Conservation (phyloP, 2,113 vertebrate species). For the Tenrec ecaudatus region DNA sequence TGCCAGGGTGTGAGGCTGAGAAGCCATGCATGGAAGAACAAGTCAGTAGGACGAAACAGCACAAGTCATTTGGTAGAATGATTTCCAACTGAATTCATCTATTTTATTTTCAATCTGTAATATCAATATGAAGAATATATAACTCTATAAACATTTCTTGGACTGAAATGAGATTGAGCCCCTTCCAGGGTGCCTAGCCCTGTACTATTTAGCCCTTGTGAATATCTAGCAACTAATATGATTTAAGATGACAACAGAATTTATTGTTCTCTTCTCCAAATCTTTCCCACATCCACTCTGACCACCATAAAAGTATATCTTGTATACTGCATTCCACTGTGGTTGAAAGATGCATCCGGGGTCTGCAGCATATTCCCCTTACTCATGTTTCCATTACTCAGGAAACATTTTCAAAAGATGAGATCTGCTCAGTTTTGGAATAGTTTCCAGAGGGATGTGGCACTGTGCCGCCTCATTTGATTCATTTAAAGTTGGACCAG, state of each 20-base stretch:
- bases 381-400: slow-evolving; percentile 82
- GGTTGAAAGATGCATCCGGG: slow-evolving; percentile 77
- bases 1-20: background rate
- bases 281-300: slow-evolving; percentile 77
- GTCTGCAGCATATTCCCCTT: slow-evolving; percentile 78
- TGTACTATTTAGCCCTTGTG: slow-evolving; percentile 16
- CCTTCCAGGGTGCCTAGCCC: background rate
- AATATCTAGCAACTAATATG: slow-evolving; percentile 16
- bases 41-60: background rate
- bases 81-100: background rate
- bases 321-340: slow-evolving; percentile 78
- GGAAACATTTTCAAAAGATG: slow-evolving; percentile 81
- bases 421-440: slow-evolving; percentile 78
- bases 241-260: slow-evolving; percentile 55
- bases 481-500: slow-evolving; percentile 79
- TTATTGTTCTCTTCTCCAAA: slow-evolving; percentile 49
- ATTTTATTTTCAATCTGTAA: background rate
- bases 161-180: background rate
- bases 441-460: slow-evolving; percentile 83
- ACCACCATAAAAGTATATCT: slow-evolving; percentile 74
- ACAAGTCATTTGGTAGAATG: background rate
- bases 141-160: background rate
- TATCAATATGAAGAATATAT: background rate
- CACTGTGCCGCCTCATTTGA: slow-evolving; percentile 67
- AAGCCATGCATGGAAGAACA: background rate